Conservation (phyloP, 1,140 invertebrate species). For the Drosophila pandora region DNA sequence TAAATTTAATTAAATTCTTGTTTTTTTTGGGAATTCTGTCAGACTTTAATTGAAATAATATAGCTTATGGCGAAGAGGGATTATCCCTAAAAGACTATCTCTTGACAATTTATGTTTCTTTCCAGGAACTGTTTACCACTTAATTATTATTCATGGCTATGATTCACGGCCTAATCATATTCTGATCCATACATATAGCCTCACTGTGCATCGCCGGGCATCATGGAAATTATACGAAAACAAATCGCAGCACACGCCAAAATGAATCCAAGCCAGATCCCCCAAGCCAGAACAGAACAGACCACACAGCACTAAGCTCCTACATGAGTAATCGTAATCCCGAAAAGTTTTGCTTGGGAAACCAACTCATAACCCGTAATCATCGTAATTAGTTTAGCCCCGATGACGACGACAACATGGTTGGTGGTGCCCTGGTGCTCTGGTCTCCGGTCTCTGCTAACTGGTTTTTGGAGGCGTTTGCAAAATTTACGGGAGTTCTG, state of each 20-base stretch:
- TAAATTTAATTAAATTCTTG: too few species aligned
- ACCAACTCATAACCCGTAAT: slow-evolving; percentile 56
- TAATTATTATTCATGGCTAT: slow-evolving; percentile 21
- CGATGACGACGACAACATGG: slow-evolving; percentile 30
- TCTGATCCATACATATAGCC: slow-evolving; percentile 24
- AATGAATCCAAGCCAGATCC: neutral
- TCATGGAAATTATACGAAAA: slow-evolving; percentile 9
- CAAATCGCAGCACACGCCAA: slow-evolving; percentile 35
- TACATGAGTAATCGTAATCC: slow-evolving; percentile 63
- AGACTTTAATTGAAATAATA: too few species aligned
- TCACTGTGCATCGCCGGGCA: slow-evolving; percentile 32
- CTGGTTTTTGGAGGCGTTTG: too few species aligned
- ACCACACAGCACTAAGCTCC: slow-evolving; percentile 31
- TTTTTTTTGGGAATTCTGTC: too few species aligned
- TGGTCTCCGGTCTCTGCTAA: too few species aligned
- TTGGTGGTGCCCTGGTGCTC: too few species aligned
- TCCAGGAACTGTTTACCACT: neutral
- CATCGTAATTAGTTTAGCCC: slow-evolving; percentile 50
- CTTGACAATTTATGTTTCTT: too few species aligned
- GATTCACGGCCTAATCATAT: slow-evolving; percentile 11
- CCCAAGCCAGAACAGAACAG: neutral
- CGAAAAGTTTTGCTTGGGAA: slow-evolving; percentile 48
- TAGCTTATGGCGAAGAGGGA: too few species aligned
- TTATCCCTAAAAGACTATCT: too few species aligned
- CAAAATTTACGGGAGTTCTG: too few species aligned